Base-by-base conservation (phyloP, 2,113 vertebrate species). In the Hippocampus comes region DNA sequence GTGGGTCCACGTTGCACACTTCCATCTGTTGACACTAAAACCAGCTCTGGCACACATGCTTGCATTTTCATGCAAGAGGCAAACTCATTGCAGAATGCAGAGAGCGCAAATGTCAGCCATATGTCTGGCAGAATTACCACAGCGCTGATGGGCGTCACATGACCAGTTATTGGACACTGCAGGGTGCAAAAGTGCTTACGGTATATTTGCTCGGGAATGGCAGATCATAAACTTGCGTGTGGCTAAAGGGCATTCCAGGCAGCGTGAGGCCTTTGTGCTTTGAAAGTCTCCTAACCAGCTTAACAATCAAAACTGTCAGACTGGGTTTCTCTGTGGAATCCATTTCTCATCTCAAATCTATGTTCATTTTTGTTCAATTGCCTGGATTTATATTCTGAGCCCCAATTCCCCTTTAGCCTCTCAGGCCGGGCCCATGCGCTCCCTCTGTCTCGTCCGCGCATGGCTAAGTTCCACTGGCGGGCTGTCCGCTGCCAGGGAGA, bases 401-500 rank as follows among this genome's bases (percentile, higher is more conserved):
- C 27, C 69, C 68, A 2, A 77, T 63, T n/a, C 27, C 70, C 67
- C 85, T 78, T 63, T 82, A 96, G 95, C 73, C 88, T 91, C 73
- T 94, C 91, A 86, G 94, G 94, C 65, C 89, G 76, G 49, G 93
- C 94, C 23, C 93, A 91, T 59, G 86, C 90, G 59, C 86, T 85
- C 69, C 85, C 88, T 0, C 76, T 96, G 73, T 91, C 94, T 71
- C 87, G 78, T 73, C 84, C 89, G 67, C 87, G 87, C 76, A 77
- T 86, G 78, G 79, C 88, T 81, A 93, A 93, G 46, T 34, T 95
- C 82, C 91, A 95, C 67, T 96, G 95, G 95, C 92, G 74, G 69
- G 85, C 92, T 4, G 92, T 95, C 48, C 91, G 67, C 75, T 98
- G 96, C 90, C 89, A 66, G 59, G 95, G 96, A 76, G 92, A 94